phyloP scores from a whole-genome alignment of 2,888 invertebrate genomes.

The Aporophyla lueneburgensis region DNA sequence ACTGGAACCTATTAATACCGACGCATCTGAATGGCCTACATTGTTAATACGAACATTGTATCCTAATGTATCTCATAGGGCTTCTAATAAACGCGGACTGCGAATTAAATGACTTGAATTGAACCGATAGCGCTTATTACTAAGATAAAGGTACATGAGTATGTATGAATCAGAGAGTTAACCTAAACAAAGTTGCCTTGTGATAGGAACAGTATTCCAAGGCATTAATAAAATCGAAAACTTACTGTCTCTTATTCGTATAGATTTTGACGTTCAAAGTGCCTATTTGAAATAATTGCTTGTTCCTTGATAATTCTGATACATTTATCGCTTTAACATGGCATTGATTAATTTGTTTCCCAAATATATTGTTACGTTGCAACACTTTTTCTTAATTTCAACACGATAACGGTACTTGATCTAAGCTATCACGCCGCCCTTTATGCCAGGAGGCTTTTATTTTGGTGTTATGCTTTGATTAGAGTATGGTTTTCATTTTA shows the following conservation, averaged over 20 bases:
- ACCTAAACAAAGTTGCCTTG: not conserved
- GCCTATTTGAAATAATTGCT: no score
- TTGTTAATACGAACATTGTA: constrained; percentile 59
- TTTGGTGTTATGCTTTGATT: no score
- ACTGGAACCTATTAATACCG: constrained; percentile 59
- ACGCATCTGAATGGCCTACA: constrained; percentile 56
- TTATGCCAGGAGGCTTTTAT: no score
- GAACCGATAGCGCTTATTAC: constrained; percentile 20
- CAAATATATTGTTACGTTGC: not conserved
- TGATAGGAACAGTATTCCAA: not conserved
- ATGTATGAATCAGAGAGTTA: constrained; percentile 14
- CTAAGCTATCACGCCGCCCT: no score
- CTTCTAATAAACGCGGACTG: constrained; percentile 42
- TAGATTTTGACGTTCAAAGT: no score
- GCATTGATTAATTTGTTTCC: no score
- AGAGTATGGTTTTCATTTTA: no score
- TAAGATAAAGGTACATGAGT: not conserved
- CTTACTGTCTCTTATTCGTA: no score
- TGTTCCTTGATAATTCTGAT: no score
- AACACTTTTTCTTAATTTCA: not conserved
- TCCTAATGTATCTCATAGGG: constrained; percentile 35
- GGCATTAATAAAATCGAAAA: not conserved
- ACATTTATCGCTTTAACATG: no score
- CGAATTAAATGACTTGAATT: constrained; percentile 45
- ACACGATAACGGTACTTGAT: no score